Base-by-base conservation (phyloP, 1,140 invertebrate genomes). In the Monomorium pharaonis region DNA sequence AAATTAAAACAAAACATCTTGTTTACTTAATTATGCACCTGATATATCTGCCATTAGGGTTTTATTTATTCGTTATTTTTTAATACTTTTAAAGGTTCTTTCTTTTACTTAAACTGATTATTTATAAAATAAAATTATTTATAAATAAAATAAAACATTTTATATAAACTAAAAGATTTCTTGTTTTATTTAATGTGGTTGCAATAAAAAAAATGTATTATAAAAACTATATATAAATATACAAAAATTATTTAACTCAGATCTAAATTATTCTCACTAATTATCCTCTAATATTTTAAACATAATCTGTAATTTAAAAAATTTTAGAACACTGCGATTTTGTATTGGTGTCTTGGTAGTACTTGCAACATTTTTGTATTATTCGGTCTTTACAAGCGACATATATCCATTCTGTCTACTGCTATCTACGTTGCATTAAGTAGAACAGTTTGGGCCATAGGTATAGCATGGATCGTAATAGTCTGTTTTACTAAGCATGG, bases 381-480 rank as follows among this genome's bases (percentile, higher is more conserved):
- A 6, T 95, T 96, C 84, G 93, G 94, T 4, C 58, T 95, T 0
- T 91, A 86, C 10, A 88, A 94, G 1, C 93, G 89, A 74, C 60
- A 94, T n/a, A 88, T 96, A 54, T 92, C 94, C 0, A 76, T 95
- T 0, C 44, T 94, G 16, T 58, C 88, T 16, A 90, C 94, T 18
- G 92, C 95, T 0, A 42, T 95, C 74, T 96, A 96, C 62, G 90
- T 93, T 18, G 92, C 92, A 0, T 75, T 95, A 12, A 93, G 93
- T 51, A 93, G 94, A 89, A 94, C 94, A 5, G 51, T 93, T n/a
- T 96, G 96, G 96, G 95, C 93, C 18, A 30, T 96, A 9, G 94
- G 95, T 5, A 87, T 95, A 14, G 93, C 93, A 42, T 96, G 96
- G 96, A 56, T 96, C 7, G 65, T 95, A n/a, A 91, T 96, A 16